Conservation (phyloP, 2,888 invertebrate genomes). For the Gryllus longicercus region DNA sequence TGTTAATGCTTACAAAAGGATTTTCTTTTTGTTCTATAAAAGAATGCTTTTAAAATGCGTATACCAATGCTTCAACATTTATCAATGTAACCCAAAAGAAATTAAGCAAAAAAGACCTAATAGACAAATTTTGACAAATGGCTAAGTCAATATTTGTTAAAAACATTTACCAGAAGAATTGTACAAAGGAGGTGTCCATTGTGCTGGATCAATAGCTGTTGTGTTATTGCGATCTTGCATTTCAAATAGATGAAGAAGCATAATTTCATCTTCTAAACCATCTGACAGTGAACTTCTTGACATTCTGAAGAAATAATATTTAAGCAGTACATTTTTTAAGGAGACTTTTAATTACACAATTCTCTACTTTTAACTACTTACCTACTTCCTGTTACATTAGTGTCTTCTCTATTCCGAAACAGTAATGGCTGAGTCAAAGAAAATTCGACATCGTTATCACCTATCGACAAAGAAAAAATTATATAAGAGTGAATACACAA, state of each 20-base stretch:
- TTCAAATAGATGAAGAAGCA: constrained; percentile 57
- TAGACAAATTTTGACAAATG: too few species aligned
- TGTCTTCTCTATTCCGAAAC: constrained; percentile 44
- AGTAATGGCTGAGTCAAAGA: constrained; percentile 34
- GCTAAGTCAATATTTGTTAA: not conserved
- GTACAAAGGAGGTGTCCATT: constrained; percentile 25
- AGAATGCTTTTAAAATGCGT: too few species aligned
- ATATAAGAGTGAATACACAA: not conserved
- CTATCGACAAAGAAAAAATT: constrained; percentile 41
- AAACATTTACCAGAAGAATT: constrained; percentile 24
- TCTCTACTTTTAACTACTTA: constrained; percentile 34
- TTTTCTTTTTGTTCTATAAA: too few species aligned
- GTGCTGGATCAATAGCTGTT: constrained; percentile 18
- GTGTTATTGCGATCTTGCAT: constrained; percentile 47
- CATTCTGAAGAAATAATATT: constrained; percentile 28
- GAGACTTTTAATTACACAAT: not conserved
- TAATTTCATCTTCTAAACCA: constrained; percentile 54
- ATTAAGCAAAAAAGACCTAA: too few species aligned
- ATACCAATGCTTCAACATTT: too few species aligned
- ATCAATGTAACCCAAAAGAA: too few species aligned
- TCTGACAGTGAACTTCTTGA: constrained; percentile 39
- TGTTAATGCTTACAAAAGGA: too few species aligned
- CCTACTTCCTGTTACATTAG: constrained; percentile 40
- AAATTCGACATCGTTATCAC: constrained; percentile 66
- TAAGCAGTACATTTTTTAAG: constrained; percentile 10